Base-by-base conservation (phyloP, 2,113 vertebrate species). In the Odobenus rosmarus region DNA sequence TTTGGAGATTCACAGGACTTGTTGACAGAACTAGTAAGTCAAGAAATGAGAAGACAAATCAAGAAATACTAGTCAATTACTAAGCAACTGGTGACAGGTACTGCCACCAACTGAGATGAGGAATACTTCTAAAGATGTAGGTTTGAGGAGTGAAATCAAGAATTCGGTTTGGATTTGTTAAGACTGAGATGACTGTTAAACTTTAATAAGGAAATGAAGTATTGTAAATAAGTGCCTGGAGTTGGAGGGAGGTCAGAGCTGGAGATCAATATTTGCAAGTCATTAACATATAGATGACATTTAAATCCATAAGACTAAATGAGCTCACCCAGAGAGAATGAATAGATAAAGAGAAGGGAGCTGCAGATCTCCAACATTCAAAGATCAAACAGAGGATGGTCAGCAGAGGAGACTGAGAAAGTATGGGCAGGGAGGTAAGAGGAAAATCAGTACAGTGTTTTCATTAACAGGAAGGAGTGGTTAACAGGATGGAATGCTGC, bases 281-380 rank as follows among this genome's bases (percentile, higher is more conserved):
- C 53, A 67, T 84, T 88, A 88, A 74, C 33, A 86, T 57, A 93
- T 0, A 84, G 46, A 23, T 90, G 55, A 1, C 72, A 86, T 74
- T 97, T 94, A 94, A 96, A 88, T 90, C 28, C 28, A 77, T 2
- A 94, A 51, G 51, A 72, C 55, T 84, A 90, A 16, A 93, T 72
- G 24, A 86, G 28, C 2, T 87, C 23, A 55, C 18, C 4, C 42
- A 82, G 12, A 49, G 36, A 69, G 16, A 88, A 49, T 51, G 4
- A 88, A 59, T 0, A 92, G 53, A 59, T 49, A 83, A 88, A 90
- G 55, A 87, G 42, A 89, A 93, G 55, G n/a, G n/a, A 96, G 55
- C 10, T 16, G 11, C 28, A 39, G 12, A 80, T 71, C 9, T 49
- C 76, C 24, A 92, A 49, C 18, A 81, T 51, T 19, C 64, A 87